phyloP scores from a whole-genome alignment of 92 coral and sea anemone genomes.

The Paramuricea clavata region DNA sequence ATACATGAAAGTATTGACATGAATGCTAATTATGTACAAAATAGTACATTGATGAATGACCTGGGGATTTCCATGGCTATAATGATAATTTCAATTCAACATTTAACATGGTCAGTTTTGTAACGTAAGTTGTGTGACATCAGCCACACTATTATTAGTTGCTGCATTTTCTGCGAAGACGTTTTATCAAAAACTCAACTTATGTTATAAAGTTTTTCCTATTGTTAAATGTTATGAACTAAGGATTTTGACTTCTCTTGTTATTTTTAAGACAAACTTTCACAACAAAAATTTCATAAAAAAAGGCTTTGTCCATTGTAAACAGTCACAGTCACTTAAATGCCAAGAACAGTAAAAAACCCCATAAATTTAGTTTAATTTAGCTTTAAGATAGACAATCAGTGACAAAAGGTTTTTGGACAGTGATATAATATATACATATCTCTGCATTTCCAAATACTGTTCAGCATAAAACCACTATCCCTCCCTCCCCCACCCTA shows the following conservation, averaged over 20 bases:
- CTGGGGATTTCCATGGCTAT: constrained; percentile 43
- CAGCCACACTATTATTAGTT: constrained; percentile 46
- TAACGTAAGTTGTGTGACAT: constrained; percentile 2
- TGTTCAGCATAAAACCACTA: too few species aligned
- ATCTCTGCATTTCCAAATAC: too few species aligned
- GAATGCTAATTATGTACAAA: constrained; percentile 25
- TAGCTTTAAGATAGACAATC: too few species aligned
- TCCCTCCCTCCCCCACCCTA: too few species aligned
- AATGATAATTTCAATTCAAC: constrained; percentile 31
- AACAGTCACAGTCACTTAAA: constrained; percentile 45
- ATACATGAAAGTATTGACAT: constrained; percentile 50
- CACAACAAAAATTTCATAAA: too few species aligned
- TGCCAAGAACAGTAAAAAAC: constrained; percentile 43
- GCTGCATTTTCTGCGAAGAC: constrained; percentile 36
- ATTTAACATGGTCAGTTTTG: constrained; percentile 26
- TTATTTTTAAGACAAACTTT: too few species aligned
- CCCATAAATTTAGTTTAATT: constrained; percentile 26
- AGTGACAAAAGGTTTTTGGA: too few species aligned
- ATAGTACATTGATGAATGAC: constrained; percentile 51
- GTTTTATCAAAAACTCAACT: constrained; percentile 47
- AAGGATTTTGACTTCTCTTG: constrained; percentile 41
- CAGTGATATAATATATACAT: too few species aligned
- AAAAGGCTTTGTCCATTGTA: too few species aligned
- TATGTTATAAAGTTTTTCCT: constrained; percentile 36
- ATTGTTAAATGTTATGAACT: constrained; percentile 39